Evolutionary conservation across 2,797 vertebrate species (phyloP).

Genomic region (Gorsachius magnificus): DNA sequence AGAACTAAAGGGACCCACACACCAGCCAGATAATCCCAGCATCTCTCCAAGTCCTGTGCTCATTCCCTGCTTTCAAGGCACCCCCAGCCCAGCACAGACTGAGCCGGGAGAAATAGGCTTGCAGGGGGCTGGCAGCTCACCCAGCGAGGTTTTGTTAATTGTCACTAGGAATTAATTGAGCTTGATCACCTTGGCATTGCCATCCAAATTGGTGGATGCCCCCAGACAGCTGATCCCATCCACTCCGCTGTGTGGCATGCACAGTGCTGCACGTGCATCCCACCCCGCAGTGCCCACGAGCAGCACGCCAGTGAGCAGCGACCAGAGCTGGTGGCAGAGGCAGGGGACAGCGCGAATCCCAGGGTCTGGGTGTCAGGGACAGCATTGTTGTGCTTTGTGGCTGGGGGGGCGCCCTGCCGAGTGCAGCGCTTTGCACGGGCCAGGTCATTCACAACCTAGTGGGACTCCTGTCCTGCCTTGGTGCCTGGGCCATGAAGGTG

Average conservation of each 20-base stretch:
- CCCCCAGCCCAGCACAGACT: background rate
- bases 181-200: background rate
- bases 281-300: fast-evolving
- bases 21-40: background rate
- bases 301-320: background rate
- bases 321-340: background rate
- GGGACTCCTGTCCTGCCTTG: background rate
- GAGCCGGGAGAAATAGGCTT: background rate
- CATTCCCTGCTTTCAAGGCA: background rate
- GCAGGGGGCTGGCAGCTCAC: background rate
- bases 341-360: background rate
- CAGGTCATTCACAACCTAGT: background rate
- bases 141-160: background rate
- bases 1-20: background rate
- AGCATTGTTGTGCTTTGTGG: background rate
- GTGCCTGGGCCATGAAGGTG: background rate
- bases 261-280: fast-evolving
- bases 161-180: background rate
- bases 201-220: background rate
- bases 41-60: background rate
- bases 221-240: background rate
- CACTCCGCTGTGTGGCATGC: too few relatives aligned
- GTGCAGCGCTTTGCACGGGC: fast-evolving
- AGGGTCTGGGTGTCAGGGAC: background rate
- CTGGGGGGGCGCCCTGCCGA: background rate